phyloP scores from a whole-genome alignment of 1,140 invertebrate species.

The Ylistrum balloti region DNA sequence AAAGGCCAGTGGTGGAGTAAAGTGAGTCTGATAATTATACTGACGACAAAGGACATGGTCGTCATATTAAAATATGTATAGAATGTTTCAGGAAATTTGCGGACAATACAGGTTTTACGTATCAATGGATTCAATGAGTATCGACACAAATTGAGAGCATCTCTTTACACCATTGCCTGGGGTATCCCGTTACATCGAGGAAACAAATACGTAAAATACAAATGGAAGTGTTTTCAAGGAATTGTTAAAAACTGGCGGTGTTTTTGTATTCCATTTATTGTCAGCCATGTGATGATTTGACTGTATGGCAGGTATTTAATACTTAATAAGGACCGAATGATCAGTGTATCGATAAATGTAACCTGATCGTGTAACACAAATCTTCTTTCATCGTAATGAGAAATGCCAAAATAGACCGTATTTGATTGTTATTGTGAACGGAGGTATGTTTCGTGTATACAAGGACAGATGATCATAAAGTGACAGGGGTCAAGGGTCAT shows the following conservation, averaged over 20 bases:
- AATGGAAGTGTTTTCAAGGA: not conserved
- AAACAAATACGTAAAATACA: not conserved
- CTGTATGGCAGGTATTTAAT: slow-evolving; percentile 34
- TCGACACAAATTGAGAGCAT: not conserved
- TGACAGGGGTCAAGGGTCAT: slow-evolving; percentile 5
- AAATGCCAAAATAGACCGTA: slow-evolving; percentile 24
- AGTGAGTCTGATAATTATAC: too few relatives aligned
- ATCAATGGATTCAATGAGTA: not conserved
- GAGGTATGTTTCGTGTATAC: not conserved
- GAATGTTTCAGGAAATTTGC: not conserved
- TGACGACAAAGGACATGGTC: not conserved
- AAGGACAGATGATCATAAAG: slow-evolving; percentile 13
- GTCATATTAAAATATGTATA: not conserved
- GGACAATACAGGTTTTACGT: not conserved
- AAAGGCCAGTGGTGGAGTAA: too few relatives aligned
- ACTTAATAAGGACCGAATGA: not conserved
- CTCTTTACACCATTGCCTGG: not conserved
- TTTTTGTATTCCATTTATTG: not conserved
- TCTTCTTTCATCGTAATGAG: slow-evolving; percentile 27
- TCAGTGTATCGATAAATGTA: slow-evolving; percentile 23
- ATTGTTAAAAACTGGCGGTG: not conserved
- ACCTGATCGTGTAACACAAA: not conserved
- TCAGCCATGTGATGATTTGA: not conserved
- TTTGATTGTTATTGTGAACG: slow-evolving; percentile 2
- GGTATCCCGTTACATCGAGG: not conserved